Evolutionary conservation across 2,888 invertebrate genomes (phyloP).

Genomic region (Aporophyla lueneburgensis): DNA sequence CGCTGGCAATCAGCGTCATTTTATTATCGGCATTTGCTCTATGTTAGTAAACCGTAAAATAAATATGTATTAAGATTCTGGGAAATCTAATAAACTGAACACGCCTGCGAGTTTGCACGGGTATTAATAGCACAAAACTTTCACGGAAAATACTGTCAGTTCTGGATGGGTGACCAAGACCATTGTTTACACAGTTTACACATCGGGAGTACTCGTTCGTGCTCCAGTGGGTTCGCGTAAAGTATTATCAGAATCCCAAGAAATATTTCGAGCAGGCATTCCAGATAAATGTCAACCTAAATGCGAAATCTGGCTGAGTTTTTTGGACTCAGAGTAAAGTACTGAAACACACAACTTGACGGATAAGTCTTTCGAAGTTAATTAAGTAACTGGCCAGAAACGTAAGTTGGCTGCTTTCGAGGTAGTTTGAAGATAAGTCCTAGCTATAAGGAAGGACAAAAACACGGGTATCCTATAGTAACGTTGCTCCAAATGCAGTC

Average conservation of each 20-base stretch:
- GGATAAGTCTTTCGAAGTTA: neutral
- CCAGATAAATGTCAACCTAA: neutral
- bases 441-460: conserved; percentile 3
- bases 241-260: neutral
- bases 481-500: neutral
- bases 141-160: conserved; percentile 21
- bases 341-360: conserved; percentile 5
- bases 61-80: conserved; percentile 44
- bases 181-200: conserved; percentile 8
- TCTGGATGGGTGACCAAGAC: conserved; percentile 29
- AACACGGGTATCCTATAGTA: neutral
- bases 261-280: neutral
- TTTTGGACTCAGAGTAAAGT: neutral
- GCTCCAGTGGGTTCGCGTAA: conserved; percentile 5
- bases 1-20: conserved; percentile 27
- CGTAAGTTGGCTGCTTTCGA: neutral
- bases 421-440: neutral
- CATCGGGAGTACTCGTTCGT: neutral
- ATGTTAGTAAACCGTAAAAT: conserved; percentile 27
- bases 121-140: conserved; percentile 34
- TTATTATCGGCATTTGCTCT: conserved; percentile 31
- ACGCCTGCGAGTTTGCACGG: conserved; percentile 23
- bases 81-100: conserved; percentile 43
- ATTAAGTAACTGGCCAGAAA: neutral
- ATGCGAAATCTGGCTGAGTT: neutral